A percentile compares a stretch with the other conserved stretches of the same genome.
Evolutionary conservation across 2,888 invertebrate genomes (phyloP).

Genomic region (Oscheius myriophilus): DNA sequence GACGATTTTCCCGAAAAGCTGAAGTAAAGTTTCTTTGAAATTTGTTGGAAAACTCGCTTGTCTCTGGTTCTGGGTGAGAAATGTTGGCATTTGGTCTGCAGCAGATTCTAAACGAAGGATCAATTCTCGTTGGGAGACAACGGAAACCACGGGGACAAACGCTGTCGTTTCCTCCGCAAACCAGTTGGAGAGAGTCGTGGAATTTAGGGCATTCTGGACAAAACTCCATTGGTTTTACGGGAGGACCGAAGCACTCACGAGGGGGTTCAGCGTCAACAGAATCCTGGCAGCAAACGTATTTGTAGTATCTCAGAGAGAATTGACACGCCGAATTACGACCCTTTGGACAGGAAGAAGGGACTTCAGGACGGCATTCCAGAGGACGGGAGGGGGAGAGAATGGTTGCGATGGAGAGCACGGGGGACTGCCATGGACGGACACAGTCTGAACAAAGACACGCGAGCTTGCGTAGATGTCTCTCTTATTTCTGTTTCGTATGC

Average conservation of each 20-base stretch:
- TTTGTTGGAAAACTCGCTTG: conserved; percentile 31
- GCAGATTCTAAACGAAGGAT: conserved; percentile 41
- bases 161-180: conserved; percentile 37
- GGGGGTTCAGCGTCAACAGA: conserved; percentile 43
- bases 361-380: conserved; percentile 47
- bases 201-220: conserved; percentile 47
- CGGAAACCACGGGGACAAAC: conserved; percentile 46
- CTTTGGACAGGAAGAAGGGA: conserved; percentile 33
- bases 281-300: conserved; percentile 47
- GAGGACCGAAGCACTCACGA: conserved; percentile 30
- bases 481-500: no score
- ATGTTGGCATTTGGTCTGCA: conserved; percentile 46
- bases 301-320: conserved; percentile 42
- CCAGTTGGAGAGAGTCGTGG: conserved; percentile 47
- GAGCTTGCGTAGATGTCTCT: no score
- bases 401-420: conserved; percentile 40
- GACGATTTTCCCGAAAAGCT: conserved; percentile 52
- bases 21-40: conserved; percentile 16
- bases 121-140: conserved; percentile 39
- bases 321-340: conserved; percentile 45
- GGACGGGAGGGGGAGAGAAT: conserved; percentile 44
- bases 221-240: background rate
- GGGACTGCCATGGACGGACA: conserved; percentile 49
- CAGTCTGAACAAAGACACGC: conserved; percentile 35
- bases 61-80: conserved; percentile 46